phyloP scores from a whole-genome alignment of 1,140 invertebrate species.

The Heterodera carotae region DNA sequence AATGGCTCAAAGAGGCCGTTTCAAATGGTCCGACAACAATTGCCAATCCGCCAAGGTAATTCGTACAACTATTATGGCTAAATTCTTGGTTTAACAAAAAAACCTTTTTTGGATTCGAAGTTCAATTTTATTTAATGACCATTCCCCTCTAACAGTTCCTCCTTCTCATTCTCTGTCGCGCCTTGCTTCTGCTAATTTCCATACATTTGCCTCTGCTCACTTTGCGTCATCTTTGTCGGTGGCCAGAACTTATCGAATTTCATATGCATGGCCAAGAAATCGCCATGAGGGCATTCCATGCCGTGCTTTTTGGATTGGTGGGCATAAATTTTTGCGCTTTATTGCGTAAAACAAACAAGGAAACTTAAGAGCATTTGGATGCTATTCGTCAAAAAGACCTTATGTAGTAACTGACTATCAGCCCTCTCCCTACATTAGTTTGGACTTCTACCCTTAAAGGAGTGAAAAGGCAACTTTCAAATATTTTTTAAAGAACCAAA shows the following conservation, averaged over 20 bases:
- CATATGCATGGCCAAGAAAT: neutral
- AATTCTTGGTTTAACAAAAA: no score
- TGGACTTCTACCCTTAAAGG: no score
- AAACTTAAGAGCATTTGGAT: no score
- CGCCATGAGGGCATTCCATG: neutral
- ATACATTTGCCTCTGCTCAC: slow-evolving; percentile 19
- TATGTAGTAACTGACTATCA: no score
- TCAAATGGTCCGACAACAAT: slow-evolving; percentile 51
- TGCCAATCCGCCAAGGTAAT: slow-evolving; percentile 32
- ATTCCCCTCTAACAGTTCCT: slow-evolving; percentile 1
- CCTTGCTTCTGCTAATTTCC: neutral
- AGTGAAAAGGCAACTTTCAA: no score
- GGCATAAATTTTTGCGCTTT: no score
- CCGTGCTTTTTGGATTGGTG: neutral
- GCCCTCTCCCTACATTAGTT: no score
- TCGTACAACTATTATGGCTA: no score
- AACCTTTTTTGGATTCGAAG: neutral
- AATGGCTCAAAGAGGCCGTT: slow-evolving; percentile 42
- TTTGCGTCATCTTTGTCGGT: neutral
- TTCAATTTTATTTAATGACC: neutral
- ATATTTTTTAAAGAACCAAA: neutral
- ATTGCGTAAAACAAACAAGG: no score
- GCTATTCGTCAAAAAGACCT: no score
- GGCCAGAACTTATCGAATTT: neutral
- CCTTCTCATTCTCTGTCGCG: slow-evolving; percentile 5